Evolutionary conservation across 2,797 vertebrate genomes (phyloP), one percentile per base, ranked within the genome.

Genomic region (Tamandua tetradactyla): DNA sequence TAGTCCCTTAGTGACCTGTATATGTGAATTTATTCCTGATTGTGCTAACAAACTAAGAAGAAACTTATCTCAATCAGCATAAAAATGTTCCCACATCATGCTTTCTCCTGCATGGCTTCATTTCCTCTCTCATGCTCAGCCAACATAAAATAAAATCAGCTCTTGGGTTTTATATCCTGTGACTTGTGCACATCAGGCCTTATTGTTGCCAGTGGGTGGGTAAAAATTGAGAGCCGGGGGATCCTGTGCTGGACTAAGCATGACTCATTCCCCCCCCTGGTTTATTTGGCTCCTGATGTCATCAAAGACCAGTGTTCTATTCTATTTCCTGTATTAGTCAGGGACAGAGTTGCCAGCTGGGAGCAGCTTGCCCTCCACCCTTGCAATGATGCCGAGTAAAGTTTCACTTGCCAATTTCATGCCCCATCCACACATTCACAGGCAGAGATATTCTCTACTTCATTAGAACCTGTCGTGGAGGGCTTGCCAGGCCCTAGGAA

Each of bases 391-490:
- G 61, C 79, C n/a, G 61, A 76, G n/a, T 35, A 52, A 86, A 89
- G 59, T 91, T 10, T 79, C 86, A 78, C 69, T 92, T 91, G 85
- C 89, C 97, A 87, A 1, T 93, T 72, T 62, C 59, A 40, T 47
- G 79, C 72, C 76, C 80, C 64, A 82, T 92, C 89, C 82, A 91
- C 92, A 85, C 72, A 91, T 84, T 61, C 80, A 81, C 0, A 11
- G 88, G 47, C 87, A 82, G 55, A 89, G 90, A 61, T 42, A 82
- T 85, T 94, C 74, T 72, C 75, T 94, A 23, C 94, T 88, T 97
- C 93, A 95, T 97, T 96, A 96, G 95, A 97, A 96, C 94, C 62
- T 85, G 52, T 90, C 81, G 95, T 80, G 37, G 85, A 68, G 49
- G 91, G 92, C 92, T 95, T 80, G 27, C 96, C 94, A 97, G 57